phyloP scores from a whole-genome alignment of 35 echinoderm and acorn worm genomes.

The Lytechinus pictus region DNA sequence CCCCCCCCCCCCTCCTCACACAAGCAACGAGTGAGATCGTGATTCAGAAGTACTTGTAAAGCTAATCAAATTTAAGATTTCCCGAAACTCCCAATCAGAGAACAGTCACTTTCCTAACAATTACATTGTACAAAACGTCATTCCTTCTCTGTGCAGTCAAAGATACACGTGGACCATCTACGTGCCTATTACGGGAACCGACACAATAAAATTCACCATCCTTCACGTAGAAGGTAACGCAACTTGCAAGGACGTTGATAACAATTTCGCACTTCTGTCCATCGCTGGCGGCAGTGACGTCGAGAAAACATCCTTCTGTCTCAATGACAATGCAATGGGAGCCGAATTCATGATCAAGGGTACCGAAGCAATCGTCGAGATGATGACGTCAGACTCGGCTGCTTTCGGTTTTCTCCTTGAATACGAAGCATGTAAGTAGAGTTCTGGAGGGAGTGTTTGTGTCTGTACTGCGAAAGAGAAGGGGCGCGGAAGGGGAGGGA shows the following conservation, averaged over 20 bases:
- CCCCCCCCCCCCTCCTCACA: too few species aligned
- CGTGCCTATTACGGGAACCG: not conserved
- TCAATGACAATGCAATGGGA: not conserved
- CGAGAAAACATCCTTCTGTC: conserved; percentile 14
- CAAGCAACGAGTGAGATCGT: too few species aligned
- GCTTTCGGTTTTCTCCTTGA: not conserved
- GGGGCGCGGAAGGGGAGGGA: not conserved
- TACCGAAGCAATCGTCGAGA: not conserved
- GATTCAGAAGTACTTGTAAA: too few species aligned
- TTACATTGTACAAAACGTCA: too few species aligned
- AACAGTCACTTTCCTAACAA: too few species aligned
- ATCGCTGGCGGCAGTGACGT: not conserved
- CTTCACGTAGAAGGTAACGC: not conserved
- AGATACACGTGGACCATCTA: conserved; percentile 11
- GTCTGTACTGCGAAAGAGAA: not conserved
- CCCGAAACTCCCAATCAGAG: too few species aligned
- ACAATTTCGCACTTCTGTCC: not conserved
- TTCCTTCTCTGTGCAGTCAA: not conserved
- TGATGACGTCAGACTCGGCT: not conserved
- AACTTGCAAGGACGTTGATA: not conserved
- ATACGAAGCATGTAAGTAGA: not conserved
- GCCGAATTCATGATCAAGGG: conserved; percentile 28
- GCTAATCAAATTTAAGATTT: too few species aligned
- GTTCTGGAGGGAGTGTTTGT: not conserved
- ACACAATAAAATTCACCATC: not conserved